These are phyloP conservation scores for Lampris megalopsis DNA, from an alignment of 2,113 vertebrate species.

Conservation along the genomic window DNA sequence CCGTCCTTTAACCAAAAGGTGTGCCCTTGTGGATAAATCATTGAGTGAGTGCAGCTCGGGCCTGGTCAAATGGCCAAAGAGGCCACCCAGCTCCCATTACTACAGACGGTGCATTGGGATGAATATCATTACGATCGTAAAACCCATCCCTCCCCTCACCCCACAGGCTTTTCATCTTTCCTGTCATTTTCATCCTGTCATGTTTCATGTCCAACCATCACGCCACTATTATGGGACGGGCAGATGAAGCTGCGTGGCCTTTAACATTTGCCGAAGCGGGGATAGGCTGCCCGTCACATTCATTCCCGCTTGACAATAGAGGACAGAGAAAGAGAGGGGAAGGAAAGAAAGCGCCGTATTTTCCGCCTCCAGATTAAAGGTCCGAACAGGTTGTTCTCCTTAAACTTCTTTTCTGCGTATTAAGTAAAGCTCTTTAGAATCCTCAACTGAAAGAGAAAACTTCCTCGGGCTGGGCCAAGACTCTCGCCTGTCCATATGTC, in stretches of 20 bases:
- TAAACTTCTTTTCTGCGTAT: slow-evolving; percentile 39
- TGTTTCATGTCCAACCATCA: slow-evolving; percentile 46
- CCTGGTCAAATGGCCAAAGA: slow-evolving; percentile 57
- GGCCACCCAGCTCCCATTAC: slow-evolving; percentile 69
- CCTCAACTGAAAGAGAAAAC: slow-evolving; percentile 30
- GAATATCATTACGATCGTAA: slow-evolving; percentile 70
- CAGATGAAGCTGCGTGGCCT: slow-evolving; percentile 10
- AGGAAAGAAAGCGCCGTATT: background rate
- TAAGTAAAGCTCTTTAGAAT: slow-evolving; percentile 57
- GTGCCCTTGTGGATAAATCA: slow-evolving; percentile 70
- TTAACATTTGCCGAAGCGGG: background rate
- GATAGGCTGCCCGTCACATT: background rate
- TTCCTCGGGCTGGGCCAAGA: slow-evolving; percentile 60
- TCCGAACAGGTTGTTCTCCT: slow-evolving; percentile 46
- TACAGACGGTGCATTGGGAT: slow-evolving; percentile 74
- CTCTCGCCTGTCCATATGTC: slow-evolving; percentile 66
- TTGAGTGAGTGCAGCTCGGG: slow-evolving; percentile 61
- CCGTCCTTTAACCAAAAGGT: slow-evolving; percentile 37
- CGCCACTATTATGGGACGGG: background rate
- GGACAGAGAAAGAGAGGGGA: background rate
- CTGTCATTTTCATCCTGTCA: slow-evolving; percentile 42
- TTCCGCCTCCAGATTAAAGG: slow-evolving; percentile 21
- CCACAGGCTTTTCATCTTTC: slow-evolving; percentile 53
- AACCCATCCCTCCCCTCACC: slow-evolving; percentile 38
- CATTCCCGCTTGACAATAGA: slow-evolving; percentile 18